phyloP scores from a whole-genome alignment of 1,140 invertebrate genomes.

The Drosophila bipectinata region DNA sequence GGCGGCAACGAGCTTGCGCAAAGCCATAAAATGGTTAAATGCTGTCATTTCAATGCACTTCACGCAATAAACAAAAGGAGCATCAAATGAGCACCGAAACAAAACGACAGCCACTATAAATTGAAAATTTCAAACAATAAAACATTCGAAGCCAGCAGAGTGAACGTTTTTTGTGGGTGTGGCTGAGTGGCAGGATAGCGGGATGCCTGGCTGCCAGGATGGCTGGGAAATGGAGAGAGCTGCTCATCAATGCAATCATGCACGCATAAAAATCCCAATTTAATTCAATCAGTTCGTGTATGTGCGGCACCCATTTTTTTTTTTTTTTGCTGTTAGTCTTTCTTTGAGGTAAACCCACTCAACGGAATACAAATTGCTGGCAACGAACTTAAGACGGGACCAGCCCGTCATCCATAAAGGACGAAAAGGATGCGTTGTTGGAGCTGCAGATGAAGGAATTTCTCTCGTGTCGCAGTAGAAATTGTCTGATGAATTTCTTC shows the following conservation, averaged over 20 bases:
- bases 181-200: not conserved
- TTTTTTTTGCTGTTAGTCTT: constrained; percentile 8
- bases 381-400: constrained; percentile 32
- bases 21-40: constrained; percentile 46
- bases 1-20: constrained; percentile 20
- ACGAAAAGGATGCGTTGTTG: constrained; percentile 15
- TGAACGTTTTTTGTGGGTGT: constrained; percentile 9
- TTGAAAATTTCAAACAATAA: constrained; percentile 60
- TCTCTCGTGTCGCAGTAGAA: constrained; percentile 50
- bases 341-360: constrained; percentile 42
- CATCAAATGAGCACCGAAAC: constrained; percentile 23
- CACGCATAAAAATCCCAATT: constrained; percentile 76
- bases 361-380: constrained; percentile 67
- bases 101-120: constrained; percentile 60
- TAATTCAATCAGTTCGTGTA: constrained; percentile 74
- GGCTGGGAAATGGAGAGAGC: constrained; percentile 15
- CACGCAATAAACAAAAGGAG: constrained; percentile 43
- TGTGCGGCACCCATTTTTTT: constrained; percentile 10
- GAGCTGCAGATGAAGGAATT: constrained; percentile 29
- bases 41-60: constrained; percentile 40
- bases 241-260: constrained; percentile 75
- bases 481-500: constrained; percentile 79
- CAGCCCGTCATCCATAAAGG: constrained; percentile 11
- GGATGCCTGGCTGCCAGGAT: not conserved
- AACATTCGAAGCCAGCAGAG: constrained; percentile 28